Conservation (phyloP, 2,797 vertebrate genomes). For the Smutsia temminckii region DNA sequence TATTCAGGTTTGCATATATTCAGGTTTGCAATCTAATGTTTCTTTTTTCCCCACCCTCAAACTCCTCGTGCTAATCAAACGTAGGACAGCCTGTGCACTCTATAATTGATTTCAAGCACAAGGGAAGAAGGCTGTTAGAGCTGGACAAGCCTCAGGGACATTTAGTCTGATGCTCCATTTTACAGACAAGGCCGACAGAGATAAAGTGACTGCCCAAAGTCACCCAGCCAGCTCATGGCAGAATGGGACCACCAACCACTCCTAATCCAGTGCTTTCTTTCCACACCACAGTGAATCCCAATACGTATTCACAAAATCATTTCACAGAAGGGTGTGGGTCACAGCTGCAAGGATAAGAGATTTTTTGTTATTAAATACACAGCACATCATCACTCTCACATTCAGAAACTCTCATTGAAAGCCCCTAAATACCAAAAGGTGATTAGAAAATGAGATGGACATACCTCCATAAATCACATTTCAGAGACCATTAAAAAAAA, state of each 20-base stretch:
- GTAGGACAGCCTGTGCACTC: not conserved
- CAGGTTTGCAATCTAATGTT: not conserved
- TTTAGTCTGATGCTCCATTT: not conserved
- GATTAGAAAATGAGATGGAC: conserved; percentile 71
- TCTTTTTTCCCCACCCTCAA: not conserved
- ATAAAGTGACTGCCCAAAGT: not conserved
- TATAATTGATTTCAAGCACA: not conserved
- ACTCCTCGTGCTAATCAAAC: not conserved
- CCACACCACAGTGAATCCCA: conserved; percentile 45
- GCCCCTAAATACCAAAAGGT: conserved; percentile 75
- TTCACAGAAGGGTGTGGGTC: conserved; percentile 58
- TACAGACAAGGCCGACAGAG: not conserved
- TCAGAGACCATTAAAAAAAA: conserved; percentile 33
- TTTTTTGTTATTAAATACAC: conserved; percentile 58
- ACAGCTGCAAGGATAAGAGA: conserved; percentile 63
- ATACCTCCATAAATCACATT: conserved; percentile 29
- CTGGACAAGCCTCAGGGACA: conserved; percentile 26
- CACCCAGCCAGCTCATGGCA: conserved; percentile 21
- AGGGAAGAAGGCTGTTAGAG: not conserved
- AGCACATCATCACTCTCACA: conserved; percentile 67
- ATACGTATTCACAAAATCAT: conserved; percentile 39
- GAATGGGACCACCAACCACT: conserved; percentile 11
- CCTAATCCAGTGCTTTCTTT: conserved; percentile 56
- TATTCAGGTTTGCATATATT: not conserved
- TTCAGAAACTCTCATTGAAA: conserved; percentile 72